A percentile compares a stretch with the other conserved stretches of the same genome.
These are phyloP conservation scores for Bufo gargarizans DNA, from an alignment of 2,113 vertebrate species.

Conservation along the genomic window DNA sequence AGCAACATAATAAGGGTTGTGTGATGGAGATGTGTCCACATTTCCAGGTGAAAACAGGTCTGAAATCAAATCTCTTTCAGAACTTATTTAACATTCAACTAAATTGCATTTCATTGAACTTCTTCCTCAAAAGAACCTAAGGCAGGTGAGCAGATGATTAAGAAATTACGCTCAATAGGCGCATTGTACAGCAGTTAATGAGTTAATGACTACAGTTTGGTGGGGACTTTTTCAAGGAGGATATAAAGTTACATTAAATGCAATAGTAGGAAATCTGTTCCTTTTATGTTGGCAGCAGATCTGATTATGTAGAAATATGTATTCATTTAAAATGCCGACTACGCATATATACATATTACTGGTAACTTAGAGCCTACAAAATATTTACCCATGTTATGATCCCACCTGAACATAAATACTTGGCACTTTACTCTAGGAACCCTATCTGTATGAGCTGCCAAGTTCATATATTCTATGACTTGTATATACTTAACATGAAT, in stretches of 20 bases:
- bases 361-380: too few relatives aligned
- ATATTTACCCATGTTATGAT: too few relatives aligned
- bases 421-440: background rate
- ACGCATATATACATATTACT: background rate
- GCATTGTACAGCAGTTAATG: background rate
- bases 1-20: constrained; percentile 8
- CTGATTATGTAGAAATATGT: background rate
- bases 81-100: background rate
- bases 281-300: background rate
- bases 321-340: background rate
- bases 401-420: background rate
- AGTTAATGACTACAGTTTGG: background rate
- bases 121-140: background rate
- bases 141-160: constrained; percentile 1
- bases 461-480: background rate
- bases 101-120: constrained; percentile 2
- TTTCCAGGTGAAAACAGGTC: background rate
- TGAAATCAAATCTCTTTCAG: background rate
- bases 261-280: background rate
- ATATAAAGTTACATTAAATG: background rate
- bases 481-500: too few relatives aligned
- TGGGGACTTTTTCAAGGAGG: background rate
- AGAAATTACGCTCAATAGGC: background rate
- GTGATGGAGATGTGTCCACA: constrained; percentile 14
- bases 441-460: background rate